Percentiles rank a stretch among this genome's conserved stretches.
phyloP scores from a whole-genome alignment of 2,113 vertebrate genomes.

The Microtus montanus region DNA sequence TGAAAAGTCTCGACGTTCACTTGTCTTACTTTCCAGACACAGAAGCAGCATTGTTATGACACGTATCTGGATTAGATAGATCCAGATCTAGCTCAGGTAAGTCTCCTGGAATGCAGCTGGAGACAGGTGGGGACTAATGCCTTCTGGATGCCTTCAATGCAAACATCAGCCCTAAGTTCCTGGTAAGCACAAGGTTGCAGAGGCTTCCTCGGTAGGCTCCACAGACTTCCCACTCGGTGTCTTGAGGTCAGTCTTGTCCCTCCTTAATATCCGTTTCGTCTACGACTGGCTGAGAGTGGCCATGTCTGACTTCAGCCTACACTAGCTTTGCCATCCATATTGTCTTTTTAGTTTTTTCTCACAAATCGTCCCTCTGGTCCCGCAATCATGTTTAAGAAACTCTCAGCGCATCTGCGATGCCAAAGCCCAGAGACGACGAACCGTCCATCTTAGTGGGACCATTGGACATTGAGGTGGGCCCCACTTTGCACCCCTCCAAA shows the following conservation, averaged over 20 bases:
- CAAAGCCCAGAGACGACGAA: background rate
- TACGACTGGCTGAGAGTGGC: background rate
- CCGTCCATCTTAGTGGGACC: background rate
- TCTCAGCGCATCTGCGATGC: background rate
- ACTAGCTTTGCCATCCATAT: background rate
- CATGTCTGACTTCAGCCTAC: background rate
- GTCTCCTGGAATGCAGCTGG: background rate
- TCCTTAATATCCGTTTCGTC: background rate
- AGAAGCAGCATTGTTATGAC: background rate
- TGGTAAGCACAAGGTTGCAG: background rate
- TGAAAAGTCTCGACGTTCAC: conserved; percentile 18
- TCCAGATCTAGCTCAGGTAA: background rate
- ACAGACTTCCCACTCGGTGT: background rate
- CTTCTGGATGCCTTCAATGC: background rate
- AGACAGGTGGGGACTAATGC: background rate
- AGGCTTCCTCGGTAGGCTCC: background rate
- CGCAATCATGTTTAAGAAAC: conserved; percentile 1
- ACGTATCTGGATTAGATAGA: background rate
- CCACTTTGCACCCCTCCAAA: background rate
- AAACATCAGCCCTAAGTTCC: background rate
- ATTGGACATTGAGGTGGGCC: background rate
- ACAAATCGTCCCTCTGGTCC: conserved; percentile 1
- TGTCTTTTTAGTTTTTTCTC: conserved; percentile 36
- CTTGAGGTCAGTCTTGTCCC: too few relatives aligned
- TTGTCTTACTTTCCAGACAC: background rate